These are phyloP conservation scores for Nomada lathburiana DNA, from an alignment of 2,888 invertebrate species.

Conservation along the genomic window DNA sequence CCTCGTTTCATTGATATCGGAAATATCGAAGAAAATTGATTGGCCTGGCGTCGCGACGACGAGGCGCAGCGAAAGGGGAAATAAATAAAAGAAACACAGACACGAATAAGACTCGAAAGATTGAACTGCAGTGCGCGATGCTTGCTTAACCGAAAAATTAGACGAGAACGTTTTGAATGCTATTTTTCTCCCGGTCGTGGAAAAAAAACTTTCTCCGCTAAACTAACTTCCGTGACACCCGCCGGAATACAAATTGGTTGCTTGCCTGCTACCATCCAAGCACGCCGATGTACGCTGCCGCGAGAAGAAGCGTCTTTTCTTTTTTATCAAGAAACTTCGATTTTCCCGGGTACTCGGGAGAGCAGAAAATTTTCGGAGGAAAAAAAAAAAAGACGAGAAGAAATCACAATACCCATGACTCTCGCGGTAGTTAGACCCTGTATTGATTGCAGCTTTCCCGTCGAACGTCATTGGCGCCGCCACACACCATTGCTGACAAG, in stretches of 20 bases:
- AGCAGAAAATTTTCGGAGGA: conserved; percentile 31
- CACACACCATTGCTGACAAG: conserved; percentile 71
- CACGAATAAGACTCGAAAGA: background rate
- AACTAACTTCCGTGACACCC: conserved; percentile 44
- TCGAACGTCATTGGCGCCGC: conserved; percentile 54
- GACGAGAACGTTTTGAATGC: conserved; percentile 29
- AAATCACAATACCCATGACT: conserved; percentile 52
- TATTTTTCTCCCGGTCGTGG: conserved; percentile 2
- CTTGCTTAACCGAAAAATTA: conserved; percentile 48
- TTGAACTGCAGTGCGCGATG: background rate
- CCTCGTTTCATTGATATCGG: conserved; percentile 28
- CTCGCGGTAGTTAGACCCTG: conserved; percentile 65
- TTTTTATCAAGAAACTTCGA: background rate
- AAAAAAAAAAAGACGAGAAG: conserved; percentile 27
- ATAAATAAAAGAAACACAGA: background rate
- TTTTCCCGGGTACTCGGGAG: background rate
- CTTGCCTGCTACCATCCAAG: conserved; percentile 13
- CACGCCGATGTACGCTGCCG: conserved; percentile 1
- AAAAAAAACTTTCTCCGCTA: background rate
- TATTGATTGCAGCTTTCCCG: conserved; percentile 60
- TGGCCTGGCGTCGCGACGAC: background rate
- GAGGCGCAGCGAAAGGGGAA: background rate
- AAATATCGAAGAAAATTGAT: conserved; percentile 42
- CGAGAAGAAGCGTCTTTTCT: conserved; percentile 9
- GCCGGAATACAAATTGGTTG: conserved; percentile 50